Evolutionary conservation across 2,113 vertebrate genomes (phyloP).

Genomic region (Macheiramphus alcinus): DNA sequence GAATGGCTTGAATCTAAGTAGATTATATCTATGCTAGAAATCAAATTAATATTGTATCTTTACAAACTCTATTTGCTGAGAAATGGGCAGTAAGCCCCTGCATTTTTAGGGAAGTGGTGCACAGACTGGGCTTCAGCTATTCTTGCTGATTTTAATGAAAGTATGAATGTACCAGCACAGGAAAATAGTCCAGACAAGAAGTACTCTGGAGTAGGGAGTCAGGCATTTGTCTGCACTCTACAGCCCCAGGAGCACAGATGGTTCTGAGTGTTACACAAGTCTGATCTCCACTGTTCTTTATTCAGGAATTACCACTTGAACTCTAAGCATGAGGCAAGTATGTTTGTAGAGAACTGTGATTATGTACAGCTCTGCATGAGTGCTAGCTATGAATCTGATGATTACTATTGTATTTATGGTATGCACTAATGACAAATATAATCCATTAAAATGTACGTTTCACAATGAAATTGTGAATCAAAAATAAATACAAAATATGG

Average conservation of each 20-base stretch:
- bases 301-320: constrained; percentile 51
- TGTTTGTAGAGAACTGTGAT: constrained; percentile 40
- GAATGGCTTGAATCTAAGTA: constrained; percentile 15
- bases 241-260: constrained; percentile 40
- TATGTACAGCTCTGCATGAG: constrained; percentile 40
- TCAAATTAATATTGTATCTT: constrained; percentile 40
- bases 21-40: constrained; percentile 41
- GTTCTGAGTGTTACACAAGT: constrained; percentile 51
- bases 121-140: neutral
- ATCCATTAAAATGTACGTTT: neutral
- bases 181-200: neutral
- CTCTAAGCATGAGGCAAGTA: constrained; percentile 26
- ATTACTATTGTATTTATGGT: constrained; percentile 24
- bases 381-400: constrained; percentile 23
- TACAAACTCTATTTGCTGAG: neutral
- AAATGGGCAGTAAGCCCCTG: neutral
- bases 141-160: constrained; percentile 1
- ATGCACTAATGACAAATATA: constrained; percentile 21
- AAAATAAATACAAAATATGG: constrained; percentile 18
- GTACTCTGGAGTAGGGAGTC: neutral
- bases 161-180: neutral
- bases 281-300: constrained; percentile 56
- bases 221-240: neutral
- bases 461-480: neutral
- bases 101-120: neutral